These are phyloP conservation scores for Mylabris sibirica DNA, from an alignment of 2,888 invertebrate species.

Conservation along the genomic window DNA sequence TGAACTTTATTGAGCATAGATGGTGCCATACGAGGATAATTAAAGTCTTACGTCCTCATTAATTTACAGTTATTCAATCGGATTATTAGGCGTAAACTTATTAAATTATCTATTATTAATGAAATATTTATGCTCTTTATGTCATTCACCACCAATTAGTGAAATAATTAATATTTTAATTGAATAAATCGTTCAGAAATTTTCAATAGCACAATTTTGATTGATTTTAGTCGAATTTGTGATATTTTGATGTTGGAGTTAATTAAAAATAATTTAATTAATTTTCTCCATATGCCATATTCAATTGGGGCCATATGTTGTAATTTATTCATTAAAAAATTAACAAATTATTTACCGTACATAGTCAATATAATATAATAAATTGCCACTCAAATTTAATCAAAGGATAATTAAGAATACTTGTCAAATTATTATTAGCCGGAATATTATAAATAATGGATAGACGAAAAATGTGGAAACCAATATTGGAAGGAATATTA, in stretches of 20 bases:
- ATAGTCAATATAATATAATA: not conserved
- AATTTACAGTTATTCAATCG: too few species aligned
- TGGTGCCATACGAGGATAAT: not conserved
- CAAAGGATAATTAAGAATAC: conserved; percentile 1
- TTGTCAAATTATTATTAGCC: not conserved
- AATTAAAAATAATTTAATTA: conserved; percentile 12
- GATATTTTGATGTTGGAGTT: not conserved
- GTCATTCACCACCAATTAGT: not conserved
- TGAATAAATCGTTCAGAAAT: not conserved
- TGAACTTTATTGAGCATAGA: not conserved
- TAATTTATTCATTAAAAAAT: not conserved
- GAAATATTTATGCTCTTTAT: not conserved
- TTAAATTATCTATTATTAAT: not conserved
- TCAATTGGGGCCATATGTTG: not conserved
- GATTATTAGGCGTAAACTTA: not conserved
- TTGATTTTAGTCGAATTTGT: not conserved
- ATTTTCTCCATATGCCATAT: conserved; percentile 2
- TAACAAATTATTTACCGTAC: not conserved
- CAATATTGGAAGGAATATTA: too few species aligned
- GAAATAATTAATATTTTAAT: not conserved
- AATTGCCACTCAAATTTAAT: conserved; percentile 3
- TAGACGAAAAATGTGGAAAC: not conserved
- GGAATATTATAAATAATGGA: not conserved
- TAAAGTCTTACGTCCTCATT: not conserved
- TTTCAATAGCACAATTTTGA: not conserved